phyloP scores from a whole-genome alignment of 2,888 invertebrate species.

The Galerucella nymphaeae region DNA sequence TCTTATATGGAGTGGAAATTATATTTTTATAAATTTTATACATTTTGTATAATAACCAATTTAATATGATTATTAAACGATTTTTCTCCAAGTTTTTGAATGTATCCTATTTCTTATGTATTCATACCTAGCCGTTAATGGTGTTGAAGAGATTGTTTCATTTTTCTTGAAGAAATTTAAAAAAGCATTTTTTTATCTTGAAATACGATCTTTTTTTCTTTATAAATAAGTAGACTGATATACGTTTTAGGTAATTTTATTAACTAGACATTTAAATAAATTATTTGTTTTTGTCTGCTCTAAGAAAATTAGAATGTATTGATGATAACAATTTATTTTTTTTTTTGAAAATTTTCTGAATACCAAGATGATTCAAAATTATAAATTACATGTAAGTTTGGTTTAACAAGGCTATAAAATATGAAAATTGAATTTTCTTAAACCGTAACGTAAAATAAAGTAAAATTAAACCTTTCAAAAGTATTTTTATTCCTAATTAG shows the following conservation, averaged over 20 bases:
- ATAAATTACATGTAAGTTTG: constrained; percentile 1
- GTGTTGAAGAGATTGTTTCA: constrained; percentile 15
- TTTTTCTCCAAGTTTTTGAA: constrained; percentile 14
- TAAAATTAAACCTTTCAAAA: constrained; percentile 2
- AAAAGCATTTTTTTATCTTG: constrained; percentile 15
- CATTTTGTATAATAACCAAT: background rate
- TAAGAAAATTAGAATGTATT: constrained; percentile 2
- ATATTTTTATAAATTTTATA: background rate
- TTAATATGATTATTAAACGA: constrained; percentile 1
- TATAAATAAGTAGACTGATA: constrained; percentile 42
- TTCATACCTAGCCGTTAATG: constrained; percentile 32
- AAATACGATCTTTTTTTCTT: constrained; percentile 32
- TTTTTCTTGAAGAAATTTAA: constrained; percentile 23
- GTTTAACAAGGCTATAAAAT: constrained; percentile 5
- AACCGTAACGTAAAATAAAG: constrained; percentile 12
- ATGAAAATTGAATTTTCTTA: constrained; percentile 15
- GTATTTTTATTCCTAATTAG: background rate
- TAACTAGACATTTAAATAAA: constrained; percentile 14
- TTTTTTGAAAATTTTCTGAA: background rate
- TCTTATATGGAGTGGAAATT: too few relatives aligned
- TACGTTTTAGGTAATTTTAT: constrained; percentile 41
- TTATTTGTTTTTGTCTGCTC: constrained; percentile 11
- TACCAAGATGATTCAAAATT: constrained; percentile 1
- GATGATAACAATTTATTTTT: background rate
- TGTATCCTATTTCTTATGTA: constrained; percentile 28